Percentiles rank a stretch among this genome's conserved stretches.
Conservation (phyloP, 1,140 invertebrate species). For the Octopus bimaculoides region DNA sequence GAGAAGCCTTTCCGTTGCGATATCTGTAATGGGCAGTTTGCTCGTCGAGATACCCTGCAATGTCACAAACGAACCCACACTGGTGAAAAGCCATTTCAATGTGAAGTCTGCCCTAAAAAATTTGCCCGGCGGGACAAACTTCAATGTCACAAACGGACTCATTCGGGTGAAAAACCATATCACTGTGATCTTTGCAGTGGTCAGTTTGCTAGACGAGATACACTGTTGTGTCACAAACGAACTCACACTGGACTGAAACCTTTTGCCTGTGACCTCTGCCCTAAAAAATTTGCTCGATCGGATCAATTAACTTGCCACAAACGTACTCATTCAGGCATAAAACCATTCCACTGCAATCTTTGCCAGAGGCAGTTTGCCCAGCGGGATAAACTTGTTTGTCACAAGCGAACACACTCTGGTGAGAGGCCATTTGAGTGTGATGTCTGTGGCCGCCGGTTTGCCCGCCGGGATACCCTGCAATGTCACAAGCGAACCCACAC, state of each 20-base stretch:
- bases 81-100: constrained; percentile 31
- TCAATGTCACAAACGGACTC: constrained; percentile 52
- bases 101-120: constrained; percentile 44
- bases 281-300: constrained; percentile 84
- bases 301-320: constrained; percentile 17
- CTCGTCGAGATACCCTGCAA: constrained; percentile 10
- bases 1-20: constrained; percentile 10
- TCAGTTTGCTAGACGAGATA: constrained; percentile 54
- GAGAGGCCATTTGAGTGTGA: constrained; percentile 17
- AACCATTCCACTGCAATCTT: constrained; percentile 50
- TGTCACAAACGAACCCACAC: constrained; percentile 51
- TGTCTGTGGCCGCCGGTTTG: constrained; percentile 34
- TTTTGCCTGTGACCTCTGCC: constrained; percentile 63
- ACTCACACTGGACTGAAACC: constrained; percentile 21
- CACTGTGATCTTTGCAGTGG: constrained; percentile 54
- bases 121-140: constrained; percentile 56
- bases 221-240: constrained; percentile 48
- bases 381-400: constrained; percentile 33
- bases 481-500: constrained; percentile 20
- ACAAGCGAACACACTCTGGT: constrained; percentile 20
- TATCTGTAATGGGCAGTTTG: constrained; percentile 14
- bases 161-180: constrained; percentile 57
- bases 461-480: constrained; percentile 23
- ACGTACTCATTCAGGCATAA: constrained; percentile 50
- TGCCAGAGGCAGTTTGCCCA: constrained; percentile 43